phyloP scores from a whole-genome alignment of 2,888 invertebrate genomes.

The Yponomeuta malinellus region DNA sequence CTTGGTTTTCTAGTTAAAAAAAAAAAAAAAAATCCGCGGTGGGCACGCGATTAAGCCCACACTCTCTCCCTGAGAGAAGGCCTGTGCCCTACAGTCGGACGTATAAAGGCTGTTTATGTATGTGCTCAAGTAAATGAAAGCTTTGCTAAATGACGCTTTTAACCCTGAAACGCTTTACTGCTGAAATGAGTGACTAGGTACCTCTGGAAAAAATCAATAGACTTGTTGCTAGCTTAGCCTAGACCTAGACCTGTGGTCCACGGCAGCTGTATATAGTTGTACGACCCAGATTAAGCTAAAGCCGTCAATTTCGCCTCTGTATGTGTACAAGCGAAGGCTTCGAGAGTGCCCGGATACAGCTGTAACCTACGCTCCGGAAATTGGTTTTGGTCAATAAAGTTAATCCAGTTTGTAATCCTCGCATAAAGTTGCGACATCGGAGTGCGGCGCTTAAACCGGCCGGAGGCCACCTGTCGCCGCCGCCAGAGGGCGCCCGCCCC shows the following conservation, averaged over 20 bases:
- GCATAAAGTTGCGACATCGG: constrained; percentile 28
- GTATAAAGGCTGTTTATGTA: too few relatives aligned
- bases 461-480: constrained; percentile 58
- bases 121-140: not conserved
- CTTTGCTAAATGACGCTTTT: not conserved
- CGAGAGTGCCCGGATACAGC: not conserved
- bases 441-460: constrained; percentile 38
- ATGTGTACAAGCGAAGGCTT: not conserved
- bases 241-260: not conserved
- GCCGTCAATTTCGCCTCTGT: not conserved
- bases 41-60: too few relatives aligned
- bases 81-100: too few relatives aligned
- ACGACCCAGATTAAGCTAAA: not conserved
- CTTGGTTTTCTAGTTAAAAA: too few relatives aligned
- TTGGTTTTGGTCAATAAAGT: constrained; percentile 45
- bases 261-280: not conserved
- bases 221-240: not conserved
- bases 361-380: constrained; percentile 28
- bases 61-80: too few relatives aligned
- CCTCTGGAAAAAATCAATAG: not conserved
- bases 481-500: constrained; percentile 31
- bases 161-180: not conserved
- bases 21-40: too few relatives aligned
- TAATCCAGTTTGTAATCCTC: constrained; percentile 55
- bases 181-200: not conserved